Conservation (phyloP, 2,113 vertebrate genomes). For the Onychostoma macrolepis region DNA sequence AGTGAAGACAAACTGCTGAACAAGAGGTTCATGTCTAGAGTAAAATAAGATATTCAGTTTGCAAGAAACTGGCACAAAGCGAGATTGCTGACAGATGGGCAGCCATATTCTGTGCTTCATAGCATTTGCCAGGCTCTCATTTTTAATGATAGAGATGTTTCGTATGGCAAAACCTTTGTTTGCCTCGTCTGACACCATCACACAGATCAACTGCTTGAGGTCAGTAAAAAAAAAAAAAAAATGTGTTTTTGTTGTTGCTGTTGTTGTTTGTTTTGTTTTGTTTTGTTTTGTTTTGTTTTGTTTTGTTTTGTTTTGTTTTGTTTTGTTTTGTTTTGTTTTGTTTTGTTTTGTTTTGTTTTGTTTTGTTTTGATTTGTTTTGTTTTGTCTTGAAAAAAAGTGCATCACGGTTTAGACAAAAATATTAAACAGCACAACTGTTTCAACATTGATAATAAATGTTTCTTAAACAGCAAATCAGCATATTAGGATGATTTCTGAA, state of each 20-base stretch:
- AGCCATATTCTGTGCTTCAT: constrained; percentile 22
- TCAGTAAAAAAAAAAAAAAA: too few species aligned
- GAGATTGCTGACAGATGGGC: constrained; percentile 52
- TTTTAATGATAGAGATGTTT: constrained; percentile 16
- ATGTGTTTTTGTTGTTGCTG: background rate
- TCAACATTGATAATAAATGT: background rate
- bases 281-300: too few species aligned
- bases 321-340: too few species aligned
- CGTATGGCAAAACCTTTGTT: background rate
- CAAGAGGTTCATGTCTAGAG: constrained; percentile 41
- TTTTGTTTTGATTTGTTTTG: too few species aligned
- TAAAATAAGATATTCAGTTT: background rate
- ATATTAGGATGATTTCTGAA: background rate
- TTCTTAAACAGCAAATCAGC: background rate
- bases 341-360: too few species aligned
- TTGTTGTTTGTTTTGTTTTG: background rate
- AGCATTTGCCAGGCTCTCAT: constrained; percentile 30
- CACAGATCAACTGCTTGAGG: background rate
- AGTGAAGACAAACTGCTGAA: constrained; percentile 25
- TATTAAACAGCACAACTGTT: background rate
- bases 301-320: too few species aligned
- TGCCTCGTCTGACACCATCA: background rate
- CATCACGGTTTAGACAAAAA: background rate
- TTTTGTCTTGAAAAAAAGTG: background rate
- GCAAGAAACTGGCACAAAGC: constrained; percentile 28